Percentiles rank a stretch among this genome's conserved stretches.
phyloP scores from a whole-genome alignment of 2,888 invertebrate species.

The Drosophila melanosoma region DNA sequence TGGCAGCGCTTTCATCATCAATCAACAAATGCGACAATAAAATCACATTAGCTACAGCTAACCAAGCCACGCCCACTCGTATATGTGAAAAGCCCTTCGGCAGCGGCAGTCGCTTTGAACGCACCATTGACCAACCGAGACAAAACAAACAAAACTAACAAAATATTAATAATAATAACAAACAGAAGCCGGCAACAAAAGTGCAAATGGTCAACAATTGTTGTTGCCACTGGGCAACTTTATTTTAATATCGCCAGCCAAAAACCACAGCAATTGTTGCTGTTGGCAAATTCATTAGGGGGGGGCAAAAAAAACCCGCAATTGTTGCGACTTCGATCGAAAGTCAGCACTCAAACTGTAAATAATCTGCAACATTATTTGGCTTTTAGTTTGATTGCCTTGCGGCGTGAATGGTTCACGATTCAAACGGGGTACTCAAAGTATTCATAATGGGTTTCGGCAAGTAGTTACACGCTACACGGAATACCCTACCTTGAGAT shows the following conservation, averaged over 20 bases:
- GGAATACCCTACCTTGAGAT: not conserved
- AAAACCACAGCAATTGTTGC: slow-evolving; percentile 29
- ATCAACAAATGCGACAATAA: slow-evolving; percentile 73
- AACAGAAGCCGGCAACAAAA: slow-evolving; percentile 25
- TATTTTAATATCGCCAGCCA: slow-evolving; percentile 37
- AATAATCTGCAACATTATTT: slow-evolving; percentile 35
- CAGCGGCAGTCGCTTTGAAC: slow-evolving; percentile 12
- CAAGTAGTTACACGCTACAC: not conserved
- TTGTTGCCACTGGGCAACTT: slow-evolving; percentile 41
- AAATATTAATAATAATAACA: not conserved
- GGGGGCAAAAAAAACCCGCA: not conserved
- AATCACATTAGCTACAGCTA: slow-evolving; percentile 53
- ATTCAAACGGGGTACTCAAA: slow-evolving; percentile 1
- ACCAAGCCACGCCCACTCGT: slow-evolving; percentile 44
- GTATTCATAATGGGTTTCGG: not conserved
- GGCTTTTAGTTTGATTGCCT: slow-evolving; percentile 42
- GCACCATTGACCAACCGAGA: slow-evolving; percentile 42
- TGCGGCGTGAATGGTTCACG: slow-evolving; percentile 22
- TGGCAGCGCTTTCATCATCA: slow-evolving; percentile 62
- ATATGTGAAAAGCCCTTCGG: slow-evolving; percentile 18
- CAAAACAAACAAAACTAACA: slow-evolving; percentile 16
- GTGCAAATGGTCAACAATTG: slow-evolving; percentile 37
- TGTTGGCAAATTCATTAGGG: slow-evolving; percentile 12
- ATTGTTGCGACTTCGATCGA: slow-evolving; percentile 27
- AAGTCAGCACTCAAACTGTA: slow-evolving; percentile 26